Base-by-base conservation (phyloP, 2,113 vertebrate species). In the Aspidoscelis tigris region DNA sequence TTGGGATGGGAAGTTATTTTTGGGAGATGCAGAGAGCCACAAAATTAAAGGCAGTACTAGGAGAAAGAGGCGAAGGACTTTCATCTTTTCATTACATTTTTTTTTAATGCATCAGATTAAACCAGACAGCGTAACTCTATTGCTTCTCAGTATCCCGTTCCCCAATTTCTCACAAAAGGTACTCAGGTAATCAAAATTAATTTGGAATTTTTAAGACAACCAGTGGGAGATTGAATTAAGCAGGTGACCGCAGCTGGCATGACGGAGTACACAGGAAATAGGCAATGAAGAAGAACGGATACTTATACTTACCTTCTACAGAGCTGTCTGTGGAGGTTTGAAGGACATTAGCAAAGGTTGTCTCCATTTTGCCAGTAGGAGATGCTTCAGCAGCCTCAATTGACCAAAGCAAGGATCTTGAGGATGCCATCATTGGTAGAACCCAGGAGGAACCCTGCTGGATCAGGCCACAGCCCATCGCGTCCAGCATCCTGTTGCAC, bases 151-250 rank as follows among this genome's bases (percentile, higher is more conserved):
- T 39, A 39, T 70, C 33, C 91, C 89, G 74, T 76, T 65, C 66
- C 55, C 55, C 86, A 80, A 64, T 88, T 82, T 89, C 83, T 88
- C 84, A 83, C 89, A 92, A 89, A 91, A 84, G 83, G 92, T 90
- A 90, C 92, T 93, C 89, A 92, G 93, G 88, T 90, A 93, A 96
- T 94, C 90, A 90, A 91, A 95, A 96, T 95, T 95, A 96, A 96
- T 95, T 94, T 93, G 87, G 86, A 39, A 70, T 74, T 84, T 92
- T 93, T 90, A 94, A 91, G 82, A 87, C 88, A 90, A 84, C 83
- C 58, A 75, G 80, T 91, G 89, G 66, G 89, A 94, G 91, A 84
- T 88, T 78, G 85, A 95, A 87, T 93, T 91, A 92, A 94, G 95
- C 92, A 95, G 90, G 94, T 95, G 94, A 94, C 90, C 93, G 89